Base-by-base conservation (phyloP, 2,888 invertebrate species). In the Leucophora obtusa region DNA sequence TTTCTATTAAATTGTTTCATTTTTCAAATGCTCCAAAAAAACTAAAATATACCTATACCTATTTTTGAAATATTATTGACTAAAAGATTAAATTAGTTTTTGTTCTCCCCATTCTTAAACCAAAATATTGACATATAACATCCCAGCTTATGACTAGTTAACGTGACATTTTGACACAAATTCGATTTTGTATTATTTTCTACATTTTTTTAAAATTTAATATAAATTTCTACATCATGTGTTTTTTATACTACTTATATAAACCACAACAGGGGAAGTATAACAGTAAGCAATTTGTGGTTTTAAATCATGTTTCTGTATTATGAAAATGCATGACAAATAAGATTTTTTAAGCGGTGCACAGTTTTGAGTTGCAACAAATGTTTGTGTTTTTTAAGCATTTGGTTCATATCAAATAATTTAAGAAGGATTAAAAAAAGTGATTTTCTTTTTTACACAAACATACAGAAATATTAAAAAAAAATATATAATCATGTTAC, bases 401-500 rank as follows among this genome's bases (percentile, higher is more conserved):
- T 82, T 76, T 73, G 82, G 50, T 70, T 60, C 56, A 43, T 62
- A 68, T 79, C 82, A 73, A 79, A 58, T 65, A 43, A 17, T 74
- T 79, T 74, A 77, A 82, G 82, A 68, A 60, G 79, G 75, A 66
- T 83, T 82, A 82, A 79, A 82, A n/a, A n/a, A 66, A 51, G 14
- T 28, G 28, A 6, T 1, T 28, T 28, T 28, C 2, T 21, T 28
- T 28, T 28, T 28, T 28, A 38, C 2, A 21, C 63, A 73, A 47
- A 18, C 51, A 17, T 65, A 4, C 15, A 59, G 53, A 24, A 59
- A 51, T 33, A 62, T 59, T 38, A 28, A 24, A 73, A 69, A 63
- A 10, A 80, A 71, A 53, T 71, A 71, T 51, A 53, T 73, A 80
- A 80, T 80, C 80, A 21, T 18, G 47, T 80, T 72, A 54, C 21